phyloP scores from a whole-genome alignment of 2,113 vertebrate species.

The Prolemur simus region DNA sequence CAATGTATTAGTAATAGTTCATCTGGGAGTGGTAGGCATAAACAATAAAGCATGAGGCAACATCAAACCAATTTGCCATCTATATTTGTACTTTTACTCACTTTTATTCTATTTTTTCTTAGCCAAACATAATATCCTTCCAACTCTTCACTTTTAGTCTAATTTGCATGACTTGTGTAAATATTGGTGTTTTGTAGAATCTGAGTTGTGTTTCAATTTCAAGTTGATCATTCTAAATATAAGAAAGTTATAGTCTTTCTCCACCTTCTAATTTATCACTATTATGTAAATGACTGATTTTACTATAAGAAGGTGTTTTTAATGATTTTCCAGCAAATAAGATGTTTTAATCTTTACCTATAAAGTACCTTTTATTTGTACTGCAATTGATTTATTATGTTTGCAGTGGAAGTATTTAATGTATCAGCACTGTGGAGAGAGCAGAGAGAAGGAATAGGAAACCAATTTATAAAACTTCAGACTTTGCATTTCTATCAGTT shows the following conservation, averaged over 20 bases:
- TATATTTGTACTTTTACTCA: neutral
- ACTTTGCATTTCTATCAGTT: neutral
- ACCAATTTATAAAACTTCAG: neutral
- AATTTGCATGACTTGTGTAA: conserved; percentile 3
- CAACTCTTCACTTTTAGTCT: neutral
- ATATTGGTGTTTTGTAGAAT: neutral
- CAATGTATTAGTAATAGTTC: neutral
- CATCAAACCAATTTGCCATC: conserved; percentile 4
- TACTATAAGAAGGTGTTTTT: neutral
- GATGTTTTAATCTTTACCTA: neutral
- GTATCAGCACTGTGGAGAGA: neutral
- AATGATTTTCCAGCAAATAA: neutral
- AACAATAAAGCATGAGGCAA: neutral
- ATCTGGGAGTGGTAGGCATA: neutral
- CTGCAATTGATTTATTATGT: neutral
- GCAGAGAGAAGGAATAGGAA: neutral
- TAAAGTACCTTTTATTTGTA: neutral
- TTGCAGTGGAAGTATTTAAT: neutral
- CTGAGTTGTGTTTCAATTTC: neutral
- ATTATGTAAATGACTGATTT: neutral
- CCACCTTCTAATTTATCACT: neutral
- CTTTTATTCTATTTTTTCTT: neutral
- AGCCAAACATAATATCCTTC: neutral
- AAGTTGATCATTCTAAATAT: neutral
- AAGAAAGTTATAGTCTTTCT: neutral